These are phyloP conservation scores for Pachypanchax playfairii DNA, from an alignment of 2,113 vertebrate genomes.

Conservation along the genomic window DNA sequence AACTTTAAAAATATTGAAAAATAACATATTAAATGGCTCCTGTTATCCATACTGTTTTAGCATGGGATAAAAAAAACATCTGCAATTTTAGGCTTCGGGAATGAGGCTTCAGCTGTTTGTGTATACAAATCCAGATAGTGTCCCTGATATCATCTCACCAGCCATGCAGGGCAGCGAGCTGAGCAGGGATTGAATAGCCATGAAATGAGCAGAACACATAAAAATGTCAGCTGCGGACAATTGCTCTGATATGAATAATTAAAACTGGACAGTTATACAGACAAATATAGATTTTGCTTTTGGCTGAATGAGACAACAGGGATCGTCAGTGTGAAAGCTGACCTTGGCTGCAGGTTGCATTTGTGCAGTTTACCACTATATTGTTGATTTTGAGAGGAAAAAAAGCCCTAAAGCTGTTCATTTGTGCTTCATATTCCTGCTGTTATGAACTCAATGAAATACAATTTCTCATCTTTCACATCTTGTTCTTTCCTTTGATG, in stretches of 20 bases:
- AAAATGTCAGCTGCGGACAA: constrained; percentile 31
- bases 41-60: too few species aligned
- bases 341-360: constrained; percentile 46
- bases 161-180: constrained; percentile 30
- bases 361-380: constrained; percentile 37
- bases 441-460: not conserved
- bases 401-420: constrained; percentile 22
- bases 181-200: constrained; percentile 13
- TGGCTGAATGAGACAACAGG: constrained; percentile 32
- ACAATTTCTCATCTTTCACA: constrained; percentile 17
- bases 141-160: constrained; percentile 9
- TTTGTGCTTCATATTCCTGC: constrained; percentile 21
- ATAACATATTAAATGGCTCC: not conserved
- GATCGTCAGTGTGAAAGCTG: constrained; percentile 24
- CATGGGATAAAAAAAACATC: too few species aligned
- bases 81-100: not conserved
- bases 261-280: constrained; percentile 45
- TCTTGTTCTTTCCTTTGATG: constrained; percentile 14
- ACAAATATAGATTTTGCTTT: constrained; percentile 53
- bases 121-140: not conserved
- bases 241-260: constrained; percentile 59
- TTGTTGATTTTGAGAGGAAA: constrained; percentile 21
- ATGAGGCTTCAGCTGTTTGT: not conserved
- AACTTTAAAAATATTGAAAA: not conserved
- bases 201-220: constrained; percentile 42